These are phyloP conservation scores for Boulengeromyrus knoepffleri DNA, from an alignment of 2,113 vertebrate genomes.

Conservation along the genomic window DNA sequence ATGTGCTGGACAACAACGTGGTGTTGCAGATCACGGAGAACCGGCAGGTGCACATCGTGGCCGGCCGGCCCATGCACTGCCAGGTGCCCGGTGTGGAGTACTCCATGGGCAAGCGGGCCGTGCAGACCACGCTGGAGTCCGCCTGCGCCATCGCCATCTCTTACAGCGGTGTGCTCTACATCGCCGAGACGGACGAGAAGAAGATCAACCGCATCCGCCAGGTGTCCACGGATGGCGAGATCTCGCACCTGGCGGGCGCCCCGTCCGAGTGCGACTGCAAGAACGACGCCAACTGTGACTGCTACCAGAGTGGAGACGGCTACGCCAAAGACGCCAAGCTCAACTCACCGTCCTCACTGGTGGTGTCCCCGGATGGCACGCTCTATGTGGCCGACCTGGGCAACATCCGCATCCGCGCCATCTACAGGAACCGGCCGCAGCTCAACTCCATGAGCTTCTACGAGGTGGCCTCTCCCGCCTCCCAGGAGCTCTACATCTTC, in stretches of 20 bases:
- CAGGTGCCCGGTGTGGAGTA: constrained; percentile 94
- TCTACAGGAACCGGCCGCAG: constrained; percentile 77
- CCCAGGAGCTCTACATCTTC: constrained; percentile 94
- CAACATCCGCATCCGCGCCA: constrained; percentile 89
- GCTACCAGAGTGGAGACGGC: constrained; percentile 88
- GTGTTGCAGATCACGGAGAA: constrained; percentile 97
- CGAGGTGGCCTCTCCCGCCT: constrained; percentile 86
- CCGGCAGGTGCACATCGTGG: constrained; percentile 90
- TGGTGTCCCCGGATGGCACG: constrained; percentile 87
- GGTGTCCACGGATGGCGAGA: constrained; percentile 94
- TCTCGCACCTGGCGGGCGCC: constrained; percentile 84
- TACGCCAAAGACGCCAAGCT: constrained; percentile 94
- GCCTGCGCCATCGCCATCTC: constrained; percentile 88
- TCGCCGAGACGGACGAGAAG: constrained; percentile 94
- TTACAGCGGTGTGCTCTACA: constrained; percentile 89
- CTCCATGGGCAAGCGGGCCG: constrained; percentile 75
- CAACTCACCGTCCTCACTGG: constrained; percentile 84
- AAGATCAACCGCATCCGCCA: constrained; percentile 93
- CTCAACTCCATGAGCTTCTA: constrained; percentile 76
- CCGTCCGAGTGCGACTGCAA: constrained; percentile 94
- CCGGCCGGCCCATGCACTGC: constrained; percentile 92
- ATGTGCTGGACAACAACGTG: constrained; percentile 94
- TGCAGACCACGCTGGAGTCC: constrained; percentile 89
- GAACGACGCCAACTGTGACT: constrained; percentile 95
- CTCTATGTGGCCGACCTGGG: constrained; percentile 91